Evolutionary conservation across 2,888 invertebrate species (phyloP), one percentile per base, ranked within the genome.

Genomic region (Iphiclides podalirius): DNA sequence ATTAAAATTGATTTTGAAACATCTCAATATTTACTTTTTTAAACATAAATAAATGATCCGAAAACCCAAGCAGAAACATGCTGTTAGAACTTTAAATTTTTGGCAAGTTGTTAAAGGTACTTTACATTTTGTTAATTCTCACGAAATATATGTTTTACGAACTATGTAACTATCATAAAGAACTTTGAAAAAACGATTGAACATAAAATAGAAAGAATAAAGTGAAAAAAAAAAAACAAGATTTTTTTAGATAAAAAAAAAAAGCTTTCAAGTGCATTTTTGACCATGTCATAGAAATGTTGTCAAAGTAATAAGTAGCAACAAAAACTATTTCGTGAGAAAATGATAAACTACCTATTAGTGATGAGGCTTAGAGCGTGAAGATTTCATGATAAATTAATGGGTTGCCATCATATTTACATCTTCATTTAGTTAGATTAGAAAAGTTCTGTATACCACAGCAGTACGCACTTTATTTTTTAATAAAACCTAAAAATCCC

Each of bases 1-100:
- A 6, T 4, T 20, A 20, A 12, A 35, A 38, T 7, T 17, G 8
- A 38, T 20, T 1, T 11, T 38, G 4, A 13, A 20, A 1, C 11
- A 23, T 9, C 1, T 31, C n/a, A 13, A 31, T 7, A 4, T 20
- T 42, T 11, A n/a, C 7, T 40, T 39, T 40, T 9, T 28, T 28
- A 28, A 4, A 28, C n/a, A n/a, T n/a, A n/a, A 4, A 20, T 14
- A 34, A 39, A 16, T 43, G 4, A 28, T 15, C 23, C 4, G 26
- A 11, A 20, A 20, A n/a, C 11, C 23, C 16, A 44, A 49, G 50
- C 44, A 31, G 58, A 37, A 52, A 53, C 74, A 74, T 74, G 75
- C 75, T 60, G 59, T 69, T 66, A 63, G 36, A 53, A 52, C 36
- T 46, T 42, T 39, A 55, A 45, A 37, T 45, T 31, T 12, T 49